Evolutionary conservation across 2,888 invertebrate genomes (phyloP).

Genomic region (Dynastes grantii): DNA sequence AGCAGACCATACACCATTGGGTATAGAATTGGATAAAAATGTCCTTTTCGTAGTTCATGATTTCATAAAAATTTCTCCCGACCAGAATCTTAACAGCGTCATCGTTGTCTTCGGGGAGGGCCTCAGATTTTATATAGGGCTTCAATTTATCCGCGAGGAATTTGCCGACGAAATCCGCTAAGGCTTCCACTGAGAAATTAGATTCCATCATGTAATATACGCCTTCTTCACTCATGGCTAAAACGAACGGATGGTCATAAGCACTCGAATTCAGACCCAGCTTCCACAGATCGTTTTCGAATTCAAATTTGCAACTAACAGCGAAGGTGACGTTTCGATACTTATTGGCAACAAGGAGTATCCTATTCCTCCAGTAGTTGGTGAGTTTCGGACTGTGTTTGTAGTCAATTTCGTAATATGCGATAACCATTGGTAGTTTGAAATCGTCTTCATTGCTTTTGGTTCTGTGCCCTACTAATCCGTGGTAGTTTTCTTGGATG

Average conservation of each 20-base stretch:
- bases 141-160: conserved; percentile 84
- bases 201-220: conserved; percentile 89
- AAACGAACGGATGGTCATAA: conserved; percentile 88
- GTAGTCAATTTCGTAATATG: conserved; percentile 95
- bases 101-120: conserved; percentile 84
- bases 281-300: conserved; percentile 91
- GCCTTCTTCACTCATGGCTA: conserved; percentile 83
- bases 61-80: conserved; percentile 93
- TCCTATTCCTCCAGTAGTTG: conserved; percentile 96
- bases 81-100: conserved; percentile 87
- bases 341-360: conserved; percentile 73
- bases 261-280: conserved; percentile 85
- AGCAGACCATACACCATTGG: conserved; percentile 98
- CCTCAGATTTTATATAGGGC: conserved; percentile 92
- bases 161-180: conserved; percentile 86
- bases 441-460: conserved; percentile 86
- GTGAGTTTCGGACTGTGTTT: conserved; percentile 94
- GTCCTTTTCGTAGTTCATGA: conserved; percentile 89
- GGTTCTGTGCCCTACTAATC: conserved; percentile 89
- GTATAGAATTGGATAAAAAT: conserved; percentile 96
- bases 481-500: conserved; percentile 85
- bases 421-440: conserved; percentile 87
- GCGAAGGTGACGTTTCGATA: conserved; percentile 83
- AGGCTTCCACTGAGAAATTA: conserved; percentile 89
- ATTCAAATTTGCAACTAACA: conserved; percentile 75